Base-by-base conservation (phyloP, 1,140 invertebrate species). In the Sipha flava region DNA sequence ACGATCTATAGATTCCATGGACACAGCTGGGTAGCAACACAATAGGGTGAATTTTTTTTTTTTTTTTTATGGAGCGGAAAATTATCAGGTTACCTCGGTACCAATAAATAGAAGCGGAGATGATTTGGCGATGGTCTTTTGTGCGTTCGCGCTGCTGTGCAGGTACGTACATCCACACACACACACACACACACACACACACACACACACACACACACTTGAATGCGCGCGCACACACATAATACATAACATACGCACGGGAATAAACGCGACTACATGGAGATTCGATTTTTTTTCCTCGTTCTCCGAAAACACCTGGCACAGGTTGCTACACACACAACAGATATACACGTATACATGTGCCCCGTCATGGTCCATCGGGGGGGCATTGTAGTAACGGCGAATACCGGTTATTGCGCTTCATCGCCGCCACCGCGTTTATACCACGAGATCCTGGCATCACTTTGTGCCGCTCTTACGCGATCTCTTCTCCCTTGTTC, bases 41-140 rank as follows among this genome's bases (percentile, higher is more conserved):
- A 43, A 40, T 40, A 37, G 64, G 64, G 40, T 68, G 14, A 23
- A 40, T 52, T 21, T 54, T 34, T 52, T 34, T 52, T 18, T 29
- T 49, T 72, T 73, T 54, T 52, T 57, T 73, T 75, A 59, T 59
- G 49, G 73, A 77, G 73, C 73, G 52, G 57, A 59, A 77, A 43
- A 77, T 57, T 43, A 77, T 77, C 73, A 26, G 23, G 49, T 77
- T 77, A 77, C 73, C 23, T 5, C 34, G 29, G 1, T 21, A 4
- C 29, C 34, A 2, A 5, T n/a, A n/a, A n/a, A n/a, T 26, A 43
- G 73, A 52, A 52, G 16, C 52, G 73, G 52, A 12, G 21, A 43
- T 52, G 52, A 77, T 77, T 77, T 77, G 26, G 52, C 73, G 73
- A 77, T 40, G 73, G 16, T 77, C 73, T 77, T 77, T 77, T 77